A percentile compares a stretch with the other conserved stretches of the same genome.
Evolutionary conservation across 2,113 vertebrate species (phyloP).

Genomic region (Panthera uncia): DNA sequence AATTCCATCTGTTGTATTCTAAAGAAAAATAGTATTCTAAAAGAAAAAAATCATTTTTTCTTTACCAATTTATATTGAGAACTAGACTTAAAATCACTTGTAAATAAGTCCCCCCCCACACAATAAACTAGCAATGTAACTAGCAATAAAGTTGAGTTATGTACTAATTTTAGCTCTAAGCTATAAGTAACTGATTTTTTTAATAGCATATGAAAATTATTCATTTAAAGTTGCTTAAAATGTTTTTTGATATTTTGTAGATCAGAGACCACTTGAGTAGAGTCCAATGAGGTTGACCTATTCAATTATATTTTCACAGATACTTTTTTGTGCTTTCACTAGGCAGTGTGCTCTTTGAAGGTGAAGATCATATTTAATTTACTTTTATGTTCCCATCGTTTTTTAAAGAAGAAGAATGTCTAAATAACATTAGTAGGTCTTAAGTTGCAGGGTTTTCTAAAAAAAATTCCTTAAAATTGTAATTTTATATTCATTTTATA

Average conservation of each 20-base stretch:
- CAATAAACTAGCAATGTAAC: too few species aligned
- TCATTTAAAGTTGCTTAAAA: conserved; percentile 70
- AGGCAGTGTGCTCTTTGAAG: background rate
- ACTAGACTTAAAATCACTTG: conserved; percentile 71
- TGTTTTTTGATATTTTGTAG: conserved; percentile 53
- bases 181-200: conserved; percentile 61
- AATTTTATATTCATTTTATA: background rate
- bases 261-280: conserved; percentile 46
- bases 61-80: conserved; percentile 54
- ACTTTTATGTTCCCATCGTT: background rate
- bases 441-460: background rate
- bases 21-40: conserved; percentile 71
- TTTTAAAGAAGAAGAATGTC: background rate
- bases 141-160: conserved; percentile 5
- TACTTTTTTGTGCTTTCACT: background rate
- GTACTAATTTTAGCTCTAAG: conserved; percentile 67
- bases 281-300: conserved; percentile 51
- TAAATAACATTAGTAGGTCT: background rate
- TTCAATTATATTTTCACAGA: conserved; percentile 56
- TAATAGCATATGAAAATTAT: conserved; percentile 54
- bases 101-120: conserved; percentile 19
- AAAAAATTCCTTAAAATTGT: background rate
- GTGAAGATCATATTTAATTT: background rate
- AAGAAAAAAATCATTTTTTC: conserved; percentile 47
- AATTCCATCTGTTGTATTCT: conserved; percentile 71